Base-by-base conservation (phyloP, 2,113 vertebrate species). In the Crotalus helleri region DNA sequence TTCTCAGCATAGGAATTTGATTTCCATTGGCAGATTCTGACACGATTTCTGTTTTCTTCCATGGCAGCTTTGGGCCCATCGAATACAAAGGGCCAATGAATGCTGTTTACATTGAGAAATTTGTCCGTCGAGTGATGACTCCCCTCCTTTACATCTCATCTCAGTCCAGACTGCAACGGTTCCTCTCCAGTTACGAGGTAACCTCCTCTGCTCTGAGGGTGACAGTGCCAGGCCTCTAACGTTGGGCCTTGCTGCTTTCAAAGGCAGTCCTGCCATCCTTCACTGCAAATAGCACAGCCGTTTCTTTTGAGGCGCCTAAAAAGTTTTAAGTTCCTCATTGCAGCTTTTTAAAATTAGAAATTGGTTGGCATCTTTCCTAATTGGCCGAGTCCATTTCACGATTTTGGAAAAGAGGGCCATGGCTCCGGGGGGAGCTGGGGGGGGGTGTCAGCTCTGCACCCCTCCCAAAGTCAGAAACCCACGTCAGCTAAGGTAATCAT, bases 81-180 rank as follows among this genome's bases (percentile, higher is more conserved):
- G 98, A 99, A 96, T 99, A 99, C 97, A 99, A 98, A 97, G 99
- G 99, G 95, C 99, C 99, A 4, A 97, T 99, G 96, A 97, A 98
- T 94, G 98, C 99, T 92, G 97, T 98, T 95, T 99, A 99, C 95
- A 97, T 99, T 97, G 99, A 99, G 98, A 98, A 98, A 96, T 99
- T 99, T 96, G 97, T 99, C 94, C 98, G 98, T 57, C 96, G 98
- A 95, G 98, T 99, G 97, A 98, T 98, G 97, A 98, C 97, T 94
- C 99, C 99, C 49, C 98, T 99, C 94, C 98, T 98, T 12, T 99
- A 99, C 97, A 98, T 99, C 95, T 98, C 99, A 81, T 98, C 99
- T 92, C 98, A 96, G 97, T 97, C 97, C 95, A 97, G 96, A 49
- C 98, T 99, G 61, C 96, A 98, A 95, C 98, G 98, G 96, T 99